Evolutionary conservation across 2,888 invertebrate species (phyloP).

Genomic region (Hybos culiciformis): DNA sequence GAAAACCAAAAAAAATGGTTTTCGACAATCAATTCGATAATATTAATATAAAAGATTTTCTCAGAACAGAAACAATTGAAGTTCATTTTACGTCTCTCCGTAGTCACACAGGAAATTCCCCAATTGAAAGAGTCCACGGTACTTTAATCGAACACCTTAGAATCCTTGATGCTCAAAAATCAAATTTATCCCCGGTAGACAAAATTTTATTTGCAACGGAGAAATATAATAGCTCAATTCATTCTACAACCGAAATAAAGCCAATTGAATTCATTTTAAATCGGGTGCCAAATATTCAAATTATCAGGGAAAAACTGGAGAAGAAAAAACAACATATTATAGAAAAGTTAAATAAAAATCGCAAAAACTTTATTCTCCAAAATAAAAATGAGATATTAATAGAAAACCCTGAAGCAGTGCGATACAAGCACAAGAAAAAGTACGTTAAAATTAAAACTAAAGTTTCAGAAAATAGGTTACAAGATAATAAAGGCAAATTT

Average conservation of each 20-base stretch:
- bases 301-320: not conserved
- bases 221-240: not conserved
- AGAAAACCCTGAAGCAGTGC: not conserved
- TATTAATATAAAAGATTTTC: slow-evolving; percentile 5
- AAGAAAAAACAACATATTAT: not conserved
- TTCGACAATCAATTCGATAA: slow-evolving; percentile 5
- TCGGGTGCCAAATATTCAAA: not conserved
- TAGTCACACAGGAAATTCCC: not conserved
- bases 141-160: slow-evolving; percentile 9
- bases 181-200: not conserved
- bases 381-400: not conserved
- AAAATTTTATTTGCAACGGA: not conserved
- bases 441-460: too few species aligned
- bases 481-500: too few species aligned
- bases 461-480: too few species aligned
- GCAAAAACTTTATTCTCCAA: not conserved
- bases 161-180: slow-evolving; percentile 2
- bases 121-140: slow-evolving; percentile 8
- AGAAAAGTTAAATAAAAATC: not conserved
- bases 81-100: slow-evolving; percentile 3
- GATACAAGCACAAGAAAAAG: not conserved
- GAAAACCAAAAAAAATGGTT: slow-evolving; percentile 9
- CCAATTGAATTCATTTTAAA: not conserved
- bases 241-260: not conserved
- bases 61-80: slow-evolving; percentile 6